Conservation (phyloP, 37 sponge, comb jelly and placozoan species). For the Tethya wilhelma region DNA sequence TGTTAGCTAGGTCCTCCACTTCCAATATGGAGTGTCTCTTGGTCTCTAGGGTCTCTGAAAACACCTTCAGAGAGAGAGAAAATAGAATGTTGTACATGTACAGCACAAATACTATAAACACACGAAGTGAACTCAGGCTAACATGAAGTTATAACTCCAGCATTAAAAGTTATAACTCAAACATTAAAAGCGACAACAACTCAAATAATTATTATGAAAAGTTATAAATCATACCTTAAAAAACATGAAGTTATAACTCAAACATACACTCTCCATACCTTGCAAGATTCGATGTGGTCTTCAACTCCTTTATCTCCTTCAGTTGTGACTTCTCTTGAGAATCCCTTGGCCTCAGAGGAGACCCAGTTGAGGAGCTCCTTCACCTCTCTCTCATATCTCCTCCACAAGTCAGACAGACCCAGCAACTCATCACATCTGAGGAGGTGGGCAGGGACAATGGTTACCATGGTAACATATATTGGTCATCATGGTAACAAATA, state of each 20-base stretch:
- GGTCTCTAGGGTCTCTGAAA: conserved; percentile 41
- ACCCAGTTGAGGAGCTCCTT: conserved; percentile 68
- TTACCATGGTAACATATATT: no score
- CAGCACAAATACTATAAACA: no score
- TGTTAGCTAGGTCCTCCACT: conserved; percentile 25
- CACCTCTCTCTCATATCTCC: conserved; percentile 50
- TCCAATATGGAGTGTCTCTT: conserved; percentile 27
- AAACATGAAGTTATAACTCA: background rate
- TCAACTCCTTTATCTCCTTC: conserved; percentile 68
- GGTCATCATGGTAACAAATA: no score
- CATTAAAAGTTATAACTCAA: background rate
- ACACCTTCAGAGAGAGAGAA: conserved; percentile 7
- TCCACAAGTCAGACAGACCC: conserved; percentile 41
- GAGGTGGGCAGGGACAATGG: no score
- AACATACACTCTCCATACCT: conserved; percentile 20
- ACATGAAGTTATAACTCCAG: background rate
- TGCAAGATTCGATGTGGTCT: conserved; percentile 68
- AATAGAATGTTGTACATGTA: no score
- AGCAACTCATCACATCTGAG: conserved; percentile 28
- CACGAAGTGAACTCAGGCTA: background rate
- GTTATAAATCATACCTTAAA: background rate
- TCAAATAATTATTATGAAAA: background rate
- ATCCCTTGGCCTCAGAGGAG: conserved; percentile 53
- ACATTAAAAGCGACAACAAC: background rate
- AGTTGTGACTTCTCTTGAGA: conserved; percentile 57